Evolutionary conservation across 2,797 vertebrate species (phyloP).

Genomic region (Micropoecilia bifurca): DNA sequence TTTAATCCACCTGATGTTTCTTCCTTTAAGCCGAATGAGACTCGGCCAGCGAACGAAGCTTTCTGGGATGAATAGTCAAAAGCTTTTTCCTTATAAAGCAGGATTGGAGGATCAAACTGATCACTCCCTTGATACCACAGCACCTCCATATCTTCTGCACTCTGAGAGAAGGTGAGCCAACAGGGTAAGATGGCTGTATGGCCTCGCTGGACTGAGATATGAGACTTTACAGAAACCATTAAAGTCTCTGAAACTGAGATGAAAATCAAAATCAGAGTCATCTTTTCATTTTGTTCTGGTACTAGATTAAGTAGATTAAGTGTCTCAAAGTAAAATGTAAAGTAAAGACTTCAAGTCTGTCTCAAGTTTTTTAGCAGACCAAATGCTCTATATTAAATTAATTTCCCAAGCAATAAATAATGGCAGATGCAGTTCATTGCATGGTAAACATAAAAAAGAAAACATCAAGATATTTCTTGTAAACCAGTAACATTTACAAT

Average conservation of each 20-base stretch:
- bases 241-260: slow-evolving; percentile 32
- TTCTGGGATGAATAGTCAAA: neutral
- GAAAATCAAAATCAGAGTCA: neutral
- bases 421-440: no score
- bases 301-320: neutral
- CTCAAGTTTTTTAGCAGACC: neutral
- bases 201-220: slow-evolving; percentile 4
- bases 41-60: slow-evolving; percentile 32
- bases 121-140: slow-evolving; percentile 44
- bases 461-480: no score
- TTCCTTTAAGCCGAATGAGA: slow-evolving; percentile 45
- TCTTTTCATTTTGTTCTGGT: neutral
- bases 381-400: no score
- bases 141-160: slow-evolving; percentile 61
- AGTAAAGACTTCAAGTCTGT: neutral
- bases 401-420: no score
- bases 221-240: neutral
- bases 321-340: neutral
- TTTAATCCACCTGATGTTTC: slow-evolving; percentile 45
- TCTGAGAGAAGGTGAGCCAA: slow-evolving; percentile 62
- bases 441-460: no score
- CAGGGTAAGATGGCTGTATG: slow-evolving; percentile 58
- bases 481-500: no score
- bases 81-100: slow-evolving; percentile 27
- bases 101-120: neutral